phyloP scores from a whole-genome alignment of 2,113 vertebrate genomes.

The Zosterops pallidus region DNA sequence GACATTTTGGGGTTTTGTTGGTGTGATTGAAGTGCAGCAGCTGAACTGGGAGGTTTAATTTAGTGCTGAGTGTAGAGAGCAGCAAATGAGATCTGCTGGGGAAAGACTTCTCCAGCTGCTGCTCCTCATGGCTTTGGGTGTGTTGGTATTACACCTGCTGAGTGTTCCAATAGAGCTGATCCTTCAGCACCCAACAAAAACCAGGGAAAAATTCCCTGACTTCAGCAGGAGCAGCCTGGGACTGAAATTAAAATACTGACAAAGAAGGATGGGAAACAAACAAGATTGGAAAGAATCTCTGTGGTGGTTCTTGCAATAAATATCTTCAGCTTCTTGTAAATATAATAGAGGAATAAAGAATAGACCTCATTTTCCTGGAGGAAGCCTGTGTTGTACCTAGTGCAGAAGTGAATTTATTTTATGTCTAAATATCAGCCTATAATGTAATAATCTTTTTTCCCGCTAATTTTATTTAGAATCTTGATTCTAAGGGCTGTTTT shows the following conservation, averaged over 20 bases:
- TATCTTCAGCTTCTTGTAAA: neutral
- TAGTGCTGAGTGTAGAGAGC: neutral
- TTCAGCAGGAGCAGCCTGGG: neutral
- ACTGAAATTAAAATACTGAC: neutral
- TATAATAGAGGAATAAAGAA: neutral
- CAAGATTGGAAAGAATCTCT: neutral
- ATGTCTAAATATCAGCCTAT: neutral
- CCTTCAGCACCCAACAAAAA: neutral
- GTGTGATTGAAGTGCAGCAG: neutral
- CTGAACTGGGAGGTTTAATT: neutral
- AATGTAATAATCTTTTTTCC: neutral
- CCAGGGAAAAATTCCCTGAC: neutral
- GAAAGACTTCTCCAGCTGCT: neutral
- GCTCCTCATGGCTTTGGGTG: neutral
- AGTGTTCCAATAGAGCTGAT: neutral
- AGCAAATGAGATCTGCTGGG: neutral
- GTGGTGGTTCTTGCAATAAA: neutral
- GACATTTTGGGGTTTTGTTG: neutral
- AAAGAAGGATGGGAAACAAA: neutral
- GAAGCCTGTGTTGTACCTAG: neutral
- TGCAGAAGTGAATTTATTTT: neutral
- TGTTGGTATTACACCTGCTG: neutral
- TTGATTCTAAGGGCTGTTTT: neutral
- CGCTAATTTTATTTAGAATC: neutral
- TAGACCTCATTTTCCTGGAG: neutral